Evolutionary conservation across 30 jellyfish, hydroid and myxozoan species (phyloP), one percentile per base, ranked within the genome.

Genomic region (Hydractinia symbiolongicarpus): DNA sequence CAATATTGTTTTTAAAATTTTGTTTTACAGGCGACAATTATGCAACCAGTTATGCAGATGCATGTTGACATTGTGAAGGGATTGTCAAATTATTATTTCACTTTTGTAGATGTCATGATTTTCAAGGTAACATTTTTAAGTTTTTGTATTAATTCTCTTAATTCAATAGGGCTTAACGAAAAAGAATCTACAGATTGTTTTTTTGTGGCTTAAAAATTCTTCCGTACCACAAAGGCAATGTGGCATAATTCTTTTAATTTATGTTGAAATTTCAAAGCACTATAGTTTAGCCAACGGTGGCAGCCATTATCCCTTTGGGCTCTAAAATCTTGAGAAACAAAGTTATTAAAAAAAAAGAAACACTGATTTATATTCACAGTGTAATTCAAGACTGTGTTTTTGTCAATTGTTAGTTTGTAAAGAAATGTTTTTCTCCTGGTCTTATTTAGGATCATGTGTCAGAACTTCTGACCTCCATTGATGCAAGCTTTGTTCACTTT

Each of bases 91-190:
- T 91, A 91, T 75, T 91, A 91, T 72, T 86, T 55, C 88, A 91
- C 98, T 2, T 91, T 91, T 79, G 90, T 91, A 11, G 98, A 91
- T 86, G 96, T 91, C 81, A 82, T 91, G 98, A 91, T 64, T 55
- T 91, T 91, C 87, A 91, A 81, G 96, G 98, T 91, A 40, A 9
- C 73, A 1, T 51, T 4, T n/a, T 30, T 30, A 30, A 30, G 44
- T 30, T 30, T 30, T 30, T 30, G 44, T 30, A 30, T 30, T 30
- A 30, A 30, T 30, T 30, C 44, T 30, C 44, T 2, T 30, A 30
- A 30, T 30, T 30, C 44, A 30, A 30, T 1, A 30, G 44, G 1
- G 44, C 1, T 2, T 30, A 30, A 30, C 44, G 44, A 30, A 30
- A 30, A 30, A 30, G n/a, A 30, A 30, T 30, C 44, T 30, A 30